These are phyloP conservation scores for Venusia cambrica DNA, from an alignment of 2,888 invertebrate species.

Conservation along the genomic window DNA sequence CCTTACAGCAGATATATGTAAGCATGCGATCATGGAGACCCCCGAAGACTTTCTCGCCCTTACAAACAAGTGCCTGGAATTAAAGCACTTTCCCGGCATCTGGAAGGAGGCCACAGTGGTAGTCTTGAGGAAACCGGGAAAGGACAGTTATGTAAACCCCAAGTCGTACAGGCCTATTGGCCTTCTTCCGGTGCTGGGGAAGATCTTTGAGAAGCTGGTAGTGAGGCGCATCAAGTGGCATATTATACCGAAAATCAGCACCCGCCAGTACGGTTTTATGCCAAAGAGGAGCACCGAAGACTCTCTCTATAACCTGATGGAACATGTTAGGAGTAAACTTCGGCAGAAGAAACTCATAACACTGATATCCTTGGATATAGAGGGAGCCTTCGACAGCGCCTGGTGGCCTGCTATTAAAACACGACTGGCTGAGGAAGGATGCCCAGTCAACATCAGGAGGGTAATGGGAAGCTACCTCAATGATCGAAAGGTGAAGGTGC, in stretches of 20 bases:
- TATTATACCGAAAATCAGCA: conserved; percentile 1
- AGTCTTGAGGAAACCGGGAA: conserved; percentile 3
- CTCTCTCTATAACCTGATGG: conserved; percentile 6
- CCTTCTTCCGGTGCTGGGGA: conserved; percentile 26
- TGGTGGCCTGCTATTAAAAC: no score
- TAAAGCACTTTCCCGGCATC: conserved; percentile 21
- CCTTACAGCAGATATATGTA: conserved; percentile 13
- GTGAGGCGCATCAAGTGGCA: conserved; percentile 3
- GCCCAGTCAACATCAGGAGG: conserved; percentile 1
- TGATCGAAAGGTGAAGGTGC: neutral
- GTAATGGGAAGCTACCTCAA: neutral
- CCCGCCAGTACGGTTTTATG: conserved; percentile 7
- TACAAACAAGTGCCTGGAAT: conserved; percentile 23
- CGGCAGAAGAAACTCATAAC: conserved; percentile 1
- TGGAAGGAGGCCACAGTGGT: conserved; percentile 16
- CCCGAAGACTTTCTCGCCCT: conserved; percentile 7
- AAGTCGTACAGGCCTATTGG: conserved; percentile 31
- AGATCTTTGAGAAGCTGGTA: conserved; percentile 12
- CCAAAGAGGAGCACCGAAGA: conserved; percentile 9
- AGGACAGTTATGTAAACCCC: conserved; percentile 9
- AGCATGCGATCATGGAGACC: conserved; percentile 19
- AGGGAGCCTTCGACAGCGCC: no score
- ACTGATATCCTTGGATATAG: neutral
- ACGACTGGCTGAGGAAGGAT: conserved; percentile 1
- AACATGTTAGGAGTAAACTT: neutral